phyloP scores from a whole-genome alignment of 2,888 invertebrate species.

The Amiota minor region DNA sequence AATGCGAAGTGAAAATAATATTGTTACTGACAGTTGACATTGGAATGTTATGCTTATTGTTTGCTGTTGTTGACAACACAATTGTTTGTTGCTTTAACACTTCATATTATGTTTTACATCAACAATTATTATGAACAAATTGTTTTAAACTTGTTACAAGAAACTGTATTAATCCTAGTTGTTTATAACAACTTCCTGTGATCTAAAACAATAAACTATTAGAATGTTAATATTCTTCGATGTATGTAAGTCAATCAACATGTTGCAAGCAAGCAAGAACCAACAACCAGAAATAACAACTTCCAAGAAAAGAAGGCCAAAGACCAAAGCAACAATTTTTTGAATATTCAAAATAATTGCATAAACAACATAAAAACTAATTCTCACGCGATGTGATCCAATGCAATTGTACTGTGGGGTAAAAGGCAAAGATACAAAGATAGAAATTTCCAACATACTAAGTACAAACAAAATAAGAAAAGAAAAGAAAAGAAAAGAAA shows the following conservation, averaged over 20 bases:
- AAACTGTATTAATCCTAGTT: not conserved
- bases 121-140: no score
- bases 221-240: no score
- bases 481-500: slow-evolving; percentile 16
- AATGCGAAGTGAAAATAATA: slow-evolving; percentile 27
- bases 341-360: slow-evolving; percentile 58
- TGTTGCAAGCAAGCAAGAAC: no score
- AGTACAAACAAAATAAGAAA: slow-evolving; percentile 34
- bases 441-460: not conserved
- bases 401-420: no score
- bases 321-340: slow-evolving; percentile 15
- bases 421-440: no score
- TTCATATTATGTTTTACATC: no score
- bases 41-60: slow-evolving; percentile 40
- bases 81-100: not conserved
- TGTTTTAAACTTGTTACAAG: no score
- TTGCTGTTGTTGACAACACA: not conserved
- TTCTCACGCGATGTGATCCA: slow-evolving; percentile 49
- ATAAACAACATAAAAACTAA: slow-evolving; percentile 46
- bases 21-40: slow-evolving; percentile 47
- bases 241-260: no score
- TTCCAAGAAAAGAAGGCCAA: not conserved
- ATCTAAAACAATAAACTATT: no score
- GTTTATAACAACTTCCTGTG: not conserved
- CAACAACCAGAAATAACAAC: not conserved